Evolutionary conservation across 2,888 invertebrate genomes (phyloP).

Genomic region (Ornithoptera priamus): DNA sequence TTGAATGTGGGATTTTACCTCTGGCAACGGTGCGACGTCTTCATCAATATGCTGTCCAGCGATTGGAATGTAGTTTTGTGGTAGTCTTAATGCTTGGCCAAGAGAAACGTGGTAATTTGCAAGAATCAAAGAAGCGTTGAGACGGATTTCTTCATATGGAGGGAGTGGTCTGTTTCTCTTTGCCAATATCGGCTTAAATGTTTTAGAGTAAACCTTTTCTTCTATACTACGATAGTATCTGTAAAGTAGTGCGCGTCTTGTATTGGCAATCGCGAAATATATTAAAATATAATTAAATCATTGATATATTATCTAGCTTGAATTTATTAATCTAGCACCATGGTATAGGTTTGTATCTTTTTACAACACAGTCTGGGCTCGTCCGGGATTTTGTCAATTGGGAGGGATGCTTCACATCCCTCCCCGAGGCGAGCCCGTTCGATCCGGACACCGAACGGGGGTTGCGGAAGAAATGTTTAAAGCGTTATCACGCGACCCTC

Average conservation of each 20-base stretch:
- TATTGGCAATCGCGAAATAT: neutral
- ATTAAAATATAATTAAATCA: neutral
- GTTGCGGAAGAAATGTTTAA: too few relatives aligned
- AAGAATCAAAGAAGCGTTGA: constrained; percentile 47
- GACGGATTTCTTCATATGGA: constrained; percentile 41
- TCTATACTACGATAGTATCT: constrained; percentile 16
- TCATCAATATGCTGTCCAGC: constrained; percentile 51
- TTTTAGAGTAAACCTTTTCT: constrained; percentile 37
- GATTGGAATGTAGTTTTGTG: constrained; percentile 46
- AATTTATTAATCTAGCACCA: too few relatives aligned
- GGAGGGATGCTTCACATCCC: too few relatives aligned
- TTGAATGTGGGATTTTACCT: constrained; percentile 36
- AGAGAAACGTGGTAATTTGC: constrained; percentile 46
- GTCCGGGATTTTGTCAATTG: too few relatives aligned
- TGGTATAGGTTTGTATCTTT: too few relatives aligned
- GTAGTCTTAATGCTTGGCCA: constrained; percentile 37
- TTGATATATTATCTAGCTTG: too few relatives aligned
- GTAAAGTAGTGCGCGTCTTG: neutral
- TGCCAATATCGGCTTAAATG: constrained; percentile 40
- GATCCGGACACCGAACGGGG: too few relatives aligned
- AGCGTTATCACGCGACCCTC: too few relatives aligned
- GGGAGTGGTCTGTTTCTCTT: constrained; percentile 43
- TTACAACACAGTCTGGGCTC: too few relatives aligned
- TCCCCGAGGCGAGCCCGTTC: too few relatives aligned
- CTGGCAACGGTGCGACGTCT: constrained; percentile 43